Evolutionary conservation across 1,140 invertebrate genomes (phyloP), one percentile per base, ranked within the genome.

Genomic region (Zaprionus inermis): DNA sequence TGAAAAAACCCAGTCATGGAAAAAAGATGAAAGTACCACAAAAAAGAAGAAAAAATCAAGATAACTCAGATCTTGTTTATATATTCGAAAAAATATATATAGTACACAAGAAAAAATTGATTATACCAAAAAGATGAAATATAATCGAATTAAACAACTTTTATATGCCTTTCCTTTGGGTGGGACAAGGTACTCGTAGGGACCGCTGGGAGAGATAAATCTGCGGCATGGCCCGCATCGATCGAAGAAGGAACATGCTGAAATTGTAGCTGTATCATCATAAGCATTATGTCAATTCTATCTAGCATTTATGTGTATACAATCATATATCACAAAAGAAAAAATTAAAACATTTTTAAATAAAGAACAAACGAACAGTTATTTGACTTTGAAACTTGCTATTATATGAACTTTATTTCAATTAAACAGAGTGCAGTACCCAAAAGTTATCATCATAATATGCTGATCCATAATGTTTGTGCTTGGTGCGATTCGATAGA

Each of bases 101-200:
- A 88, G 54, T 84, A 76, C 69, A 67, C 52, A 86, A 79, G 74
- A 86, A 68, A 68, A 76, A 83, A 76, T 83, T 86, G 70, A 79
- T 86, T 83, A 79, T 70, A 72, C 52, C 65, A 69, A 76, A 72
- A 75, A 86, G 67, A 86, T 77, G 61, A 81, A 88, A 86, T 88
- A 86, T 89, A 86, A 88, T 68, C 84, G 59, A 88, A 88, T 88
- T 79, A 86, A 88, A 88, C 76, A 83, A 79, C 64, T 70, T 72
- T 69, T 74, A 70, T 57, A 72, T 88, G 79, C 84, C 84, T 86
- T 86, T 88, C 84, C 80, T 86, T 86, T 83, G 83, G 83, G 83
- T 69, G 84, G 83, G 83, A 80, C 61, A 70, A 84, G 78, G 60
- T 77, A 63, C 58, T 60, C 74, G 28, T 18, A 7, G 28, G n/a